Evolutionary conservation across 1,140 invertebrate species (phyloP), one percentile per base, ranked within the genome.

Genomic region (Rhagoletis zephyria): DNA sequence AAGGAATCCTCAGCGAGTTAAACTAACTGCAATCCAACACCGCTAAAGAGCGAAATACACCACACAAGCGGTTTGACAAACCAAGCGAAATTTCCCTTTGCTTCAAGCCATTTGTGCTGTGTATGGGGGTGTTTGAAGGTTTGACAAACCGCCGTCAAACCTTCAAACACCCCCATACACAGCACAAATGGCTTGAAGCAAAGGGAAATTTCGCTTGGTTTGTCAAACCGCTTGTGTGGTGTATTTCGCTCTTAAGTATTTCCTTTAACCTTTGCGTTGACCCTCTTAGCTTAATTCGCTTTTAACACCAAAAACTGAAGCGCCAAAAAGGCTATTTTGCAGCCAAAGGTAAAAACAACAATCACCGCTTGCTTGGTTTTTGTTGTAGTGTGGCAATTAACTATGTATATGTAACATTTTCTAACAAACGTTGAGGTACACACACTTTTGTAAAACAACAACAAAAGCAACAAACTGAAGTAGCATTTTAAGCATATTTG

Each of bases 401-500:
- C 67, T n/a, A 45, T 45, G 6, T 67, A 30, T 9, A 30, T 14
- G 14, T 74, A 74, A 56, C 48, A 81, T 48, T 56, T 81, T 81
- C 9, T 0, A 81, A 6, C 48, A 56, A 81, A 16, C 48, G 19
- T 40, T 48, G 10, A 51, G 48, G 12, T 30, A 30, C 30, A 30
- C 30, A 30, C 30, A 30, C 74, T 81, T 56, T 51, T 6, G 30
- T 81, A 56, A 56, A 56, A 9, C 48, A 56, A 12, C 48, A 12
- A 48, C 74, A 51, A 81, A 16, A 59, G 12, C 85, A 42, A 65
- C 56, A 59, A 59, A 81, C 59, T 64, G 56, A 59, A 85, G 77
- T 63, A 81, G 12, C 56, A 61, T 60, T 87, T 87, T 42, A 59
- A 87, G 77, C 74, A 87, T 85, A 64, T 87, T 63, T 87, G 87